Base-by-base conservation (phyloP, 2,888 invertebrate species). In the Dioctria rufipes region DNA sequence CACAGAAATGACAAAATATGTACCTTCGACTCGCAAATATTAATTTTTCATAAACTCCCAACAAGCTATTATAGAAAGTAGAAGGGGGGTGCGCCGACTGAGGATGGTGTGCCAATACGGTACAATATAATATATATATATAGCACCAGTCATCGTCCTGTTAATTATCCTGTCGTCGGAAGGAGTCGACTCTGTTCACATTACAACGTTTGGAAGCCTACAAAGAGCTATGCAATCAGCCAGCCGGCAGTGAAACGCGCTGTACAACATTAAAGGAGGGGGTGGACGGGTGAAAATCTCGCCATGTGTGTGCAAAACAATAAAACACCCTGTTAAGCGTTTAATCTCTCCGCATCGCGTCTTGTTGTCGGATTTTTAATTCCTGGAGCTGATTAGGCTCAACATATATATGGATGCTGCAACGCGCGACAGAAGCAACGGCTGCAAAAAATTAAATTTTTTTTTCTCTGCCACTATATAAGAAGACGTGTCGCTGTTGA, bases 321-420 rank as follows among this genome's bases (percentile, higher is more conserved):
- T 81, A 82, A 81, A 82, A 82, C 80, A 81, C 82, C 80, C 82
- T 63, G 82, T 82, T 82, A 82, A 82, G 82, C 82, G 80, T 82
- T 82, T 82, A 82, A 82, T 82, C 82, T 78, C 65, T 71, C 80
- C 80, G 79, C 81, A 75, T 73, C 66, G 79, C 69, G 66, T 67
- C 67, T 78, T 78, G 66, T 54, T 54, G 4, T 40, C n/a, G 42
- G 25, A 51, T 54, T 54, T 78, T 69, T 69, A 37, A 43, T 60
- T 25, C 60, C 51, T 43, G 51, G 46, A 65, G 37, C 40, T 63
- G 25, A 54, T 25, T 25, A 25, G 25, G 25, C 25, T 25, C 25
- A 1, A 25, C 11, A 4, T 54, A 54, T 37, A 40, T 46, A n/a
- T 13, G 67, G 66, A 51, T 25, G 25, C 25, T 25, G 25, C 25